Conservation (phyloP, 1,140 invertebrate genomes). For the Dreissena rostriformis region DNA sequence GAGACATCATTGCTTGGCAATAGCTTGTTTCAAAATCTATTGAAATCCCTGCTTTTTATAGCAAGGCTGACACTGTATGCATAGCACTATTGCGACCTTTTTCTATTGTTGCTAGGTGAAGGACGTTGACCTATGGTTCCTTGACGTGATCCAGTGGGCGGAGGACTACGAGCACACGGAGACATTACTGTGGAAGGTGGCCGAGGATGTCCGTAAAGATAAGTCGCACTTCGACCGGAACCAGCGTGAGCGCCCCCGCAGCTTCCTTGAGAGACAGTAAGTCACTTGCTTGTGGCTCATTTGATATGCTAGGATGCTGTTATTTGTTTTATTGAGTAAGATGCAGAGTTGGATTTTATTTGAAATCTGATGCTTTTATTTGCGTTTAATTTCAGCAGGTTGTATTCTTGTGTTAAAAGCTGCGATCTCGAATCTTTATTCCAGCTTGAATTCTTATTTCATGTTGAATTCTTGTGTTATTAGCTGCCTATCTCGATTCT, state of each 20-base stretch:
- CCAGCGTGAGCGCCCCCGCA: conserved; percentile 22
- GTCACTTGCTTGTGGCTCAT: neutral
- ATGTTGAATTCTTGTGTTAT: too few relatives aligned
- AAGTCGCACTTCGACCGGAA: conserved; percentile 55
- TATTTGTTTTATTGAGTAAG: too few relatives aligned
- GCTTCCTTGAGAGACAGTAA: conserved; percentile 54
- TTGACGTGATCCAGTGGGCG: conserved; percentile 72
- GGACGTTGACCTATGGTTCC: conserved; percentile 77
- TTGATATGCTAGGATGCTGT: too few relatives aligned
- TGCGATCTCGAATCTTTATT: too few relatives aligned
- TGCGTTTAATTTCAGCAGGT: too few relatives aligned
- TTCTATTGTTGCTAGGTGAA: conserved; percentile 35
- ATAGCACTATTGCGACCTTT: neutral
- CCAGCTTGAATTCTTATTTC: too few relatives aligned
- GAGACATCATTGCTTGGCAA: neutral
- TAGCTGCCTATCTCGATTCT: neutral
- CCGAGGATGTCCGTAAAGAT: conserved; percentile 77
- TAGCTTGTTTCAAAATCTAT: too few relatives aligned
- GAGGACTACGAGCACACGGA: conserved; percentile 69
- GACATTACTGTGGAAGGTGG: conserved; percentile 80
- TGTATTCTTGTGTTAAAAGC: too few relatives aligned
- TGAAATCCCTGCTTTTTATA: too few relatives aligned
- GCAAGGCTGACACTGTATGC: too few relatives aligned
- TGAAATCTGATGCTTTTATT: too few relatives aligned
- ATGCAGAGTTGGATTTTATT: too few relatives aligned